Evolutionary conservation across 2,888 invertebrate genomes (phyloP).

Genomic region (Colostygia pectinataria): DNA sequence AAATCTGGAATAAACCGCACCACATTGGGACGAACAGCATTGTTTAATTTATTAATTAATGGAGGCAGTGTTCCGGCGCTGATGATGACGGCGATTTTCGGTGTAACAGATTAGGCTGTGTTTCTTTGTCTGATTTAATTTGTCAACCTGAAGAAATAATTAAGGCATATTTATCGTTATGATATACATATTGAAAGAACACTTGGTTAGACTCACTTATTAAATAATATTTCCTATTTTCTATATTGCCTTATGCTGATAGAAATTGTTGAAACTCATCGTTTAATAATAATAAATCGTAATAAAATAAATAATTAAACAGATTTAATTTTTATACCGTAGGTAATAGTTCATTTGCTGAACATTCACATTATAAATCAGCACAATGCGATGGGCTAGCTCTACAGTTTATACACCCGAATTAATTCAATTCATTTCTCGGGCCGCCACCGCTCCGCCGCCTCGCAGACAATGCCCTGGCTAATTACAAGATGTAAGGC

Average conservation of each 20-base stretch:
- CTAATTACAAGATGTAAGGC: constrained; percentile 81
- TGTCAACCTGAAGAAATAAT: neutral
- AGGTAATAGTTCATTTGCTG: constrained; percentile 14
- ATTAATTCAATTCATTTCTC: constrained; percentile 65
- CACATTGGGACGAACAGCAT: constrained; percentile 51
- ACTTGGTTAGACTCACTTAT: too few relatives aligned
- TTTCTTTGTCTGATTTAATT: constrained; percentile 25
- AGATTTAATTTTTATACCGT: neutral
- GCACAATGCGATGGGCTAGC: constrained; percentile 46
- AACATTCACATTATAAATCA: constrained; percentile 36
- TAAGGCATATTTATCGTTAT: too few relatives aligned
- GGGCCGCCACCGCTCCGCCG: constrained; percentile 50
- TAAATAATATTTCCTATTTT: too few relatives aligned
- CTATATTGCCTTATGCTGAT: too few relatives aligned
- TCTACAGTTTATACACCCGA: constrained; percentile 42
- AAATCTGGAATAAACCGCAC: constrained; percentile 56
- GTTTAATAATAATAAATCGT: too few relatives aligned
- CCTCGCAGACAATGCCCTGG: constrained; percentile 68
- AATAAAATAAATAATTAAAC: neutral
- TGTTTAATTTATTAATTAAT: constrained; percentile 83
- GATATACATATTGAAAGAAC: too few relatives aligned
- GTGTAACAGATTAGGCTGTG: constrained; percentile 47
- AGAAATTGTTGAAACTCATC: too few relatives aligned
- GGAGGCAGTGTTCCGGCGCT: constrained; percentile 68
- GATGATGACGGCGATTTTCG: constrained; percentile 46